Evolutionary conservation across 2,797 vertebrate genomes (phyloP), one percentile per base, ranked within the genome.

Genomic region (Acanthurus lineatus): DNA sequence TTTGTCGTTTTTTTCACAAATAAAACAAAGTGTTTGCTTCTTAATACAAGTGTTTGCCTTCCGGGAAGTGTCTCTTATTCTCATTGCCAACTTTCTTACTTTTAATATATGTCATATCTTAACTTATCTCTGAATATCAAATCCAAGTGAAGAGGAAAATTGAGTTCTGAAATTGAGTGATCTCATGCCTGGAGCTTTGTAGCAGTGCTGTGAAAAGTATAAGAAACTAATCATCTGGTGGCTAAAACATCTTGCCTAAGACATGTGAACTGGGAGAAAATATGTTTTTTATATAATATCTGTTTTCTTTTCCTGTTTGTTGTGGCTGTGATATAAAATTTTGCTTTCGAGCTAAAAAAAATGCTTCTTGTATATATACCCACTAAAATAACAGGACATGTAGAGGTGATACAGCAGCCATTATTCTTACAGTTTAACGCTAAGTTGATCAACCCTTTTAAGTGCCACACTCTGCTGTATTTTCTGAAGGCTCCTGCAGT

Each of bases 371-470:
- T 22, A 25, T 11, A 1, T 38, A 20, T 22, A 53, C 11, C 53
- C 8, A 2, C 22, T 44, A 22, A 58, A 51, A 72, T 59, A 53
- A 35, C 51, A 51, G 77, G 61, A 70, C 71, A 32, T 60, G 19
- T 32, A 72, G 60, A 84, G 57, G 69, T 63, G 56, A 77, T 22
- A 59, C 62, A 19, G 72, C 22, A 4, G 60, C 65, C 25, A 54
- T 76, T 69, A 75, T 71, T 71, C 63, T 66, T 12, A 66, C 22
- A 52, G 47, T 63, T 51, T 56, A 79, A 71, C 35, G 17, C 10
- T 48, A 59, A 78, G 49, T 44, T 82, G 54, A 85, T 72, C 53
- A 58, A 68, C n/a, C 32, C 11, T 6, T 70, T 81, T 54, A 62
- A 69, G 53, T 62, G 69, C 47, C 64, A 75, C 51, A 62, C 68